Conservation (phyloP, 2,888 invertebrate genomes). For the Cryptophagus acutangulus region DNA sequence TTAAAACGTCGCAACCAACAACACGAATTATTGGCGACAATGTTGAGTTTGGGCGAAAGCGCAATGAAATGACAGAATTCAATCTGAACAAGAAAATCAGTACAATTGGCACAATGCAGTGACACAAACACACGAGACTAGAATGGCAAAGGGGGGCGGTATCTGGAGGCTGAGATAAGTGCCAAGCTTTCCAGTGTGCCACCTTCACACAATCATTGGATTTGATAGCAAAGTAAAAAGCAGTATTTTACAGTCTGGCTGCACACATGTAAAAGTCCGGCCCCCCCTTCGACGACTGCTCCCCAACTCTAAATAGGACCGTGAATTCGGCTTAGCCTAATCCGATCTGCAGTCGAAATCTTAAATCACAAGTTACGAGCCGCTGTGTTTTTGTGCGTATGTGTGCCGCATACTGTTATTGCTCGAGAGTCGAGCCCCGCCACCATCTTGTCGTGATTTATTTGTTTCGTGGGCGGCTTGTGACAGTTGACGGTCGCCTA, state of each 20-base stretch:
- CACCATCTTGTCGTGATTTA: slow-evolving; percentile 45
- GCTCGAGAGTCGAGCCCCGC: slow-evolving; percentile 34
- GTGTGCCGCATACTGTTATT: slow-evolving; percentile 37
- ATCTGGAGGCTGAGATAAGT: slow-evolving; percentile 36
- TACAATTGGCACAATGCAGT: slow-evolving; percentile 37
- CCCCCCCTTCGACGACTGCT: neutral
- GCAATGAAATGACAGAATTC: slow-evolving; percentile 30
- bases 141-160: slow-evolving; percentile 29
- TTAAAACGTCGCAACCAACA: too few species aligned
- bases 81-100: slow-evolving; percentile 38
- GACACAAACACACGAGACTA: slow-evolving; percentile 21
- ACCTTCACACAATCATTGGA: slow-evolving; percentile 15
- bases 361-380: slow-evolving; percentile 44
- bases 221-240: slow-evolving; percentile 10
- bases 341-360: slow-evolving; percentile 43
- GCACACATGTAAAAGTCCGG: slow-evolving; percentile 9
- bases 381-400: slow-evolving; percentile 36
- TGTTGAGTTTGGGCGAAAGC: too few species aligned
- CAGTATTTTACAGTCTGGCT: slow-evolving; percentile 7
- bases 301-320: slow-evolving; percentile 29
- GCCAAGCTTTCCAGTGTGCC: slow-evolving; percentile 16
- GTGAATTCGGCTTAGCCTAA: slow-evolving; percentile 41
- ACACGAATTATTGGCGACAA: too few species aligned
- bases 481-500: slow-evolving; percentile 22
- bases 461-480: slow-evolving; percentile 24